These are phyloP conservation scores for Pedetes capensis DNA, from an alignment of 2,113 vertebrate species.

Conservation along the genomic window DNA sequence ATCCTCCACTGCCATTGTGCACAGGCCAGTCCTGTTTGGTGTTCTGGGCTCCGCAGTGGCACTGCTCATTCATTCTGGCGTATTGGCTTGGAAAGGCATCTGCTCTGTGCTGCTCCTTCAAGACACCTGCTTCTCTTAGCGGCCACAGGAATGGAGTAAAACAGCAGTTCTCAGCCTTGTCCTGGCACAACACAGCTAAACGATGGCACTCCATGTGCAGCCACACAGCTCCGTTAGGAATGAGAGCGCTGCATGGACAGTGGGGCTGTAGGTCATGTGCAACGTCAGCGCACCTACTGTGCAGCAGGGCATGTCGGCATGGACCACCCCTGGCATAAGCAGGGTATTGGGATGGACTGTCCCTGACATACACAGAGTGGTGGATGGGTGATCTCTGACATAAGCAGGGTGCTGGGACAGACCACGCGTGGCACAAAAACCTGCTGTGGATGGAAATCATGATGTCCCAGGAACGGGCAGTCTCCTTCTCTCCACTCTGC, in stretches of 20 bases:
- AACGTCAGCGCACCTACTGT: neutral
- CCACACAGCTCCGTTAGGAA: too few relatives aligned
- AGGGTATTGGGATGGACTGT: neutral
- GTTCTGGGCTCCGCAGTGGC: neutral
- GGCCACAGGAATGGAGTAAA: neutral
- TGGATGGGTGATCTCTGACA: too few relatives aligned
- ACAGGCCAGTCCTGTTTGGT: too few relatives aligned
- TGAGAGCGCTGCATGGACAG: neutral
- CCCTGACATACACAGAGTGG: too few relatives aligned
- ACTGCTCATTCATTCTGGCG: neutral
- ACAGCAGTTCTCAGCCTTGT: neutral
- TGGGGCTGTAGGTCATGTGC: too few relatives aligned
- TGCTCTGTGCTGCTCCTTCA: neutral
- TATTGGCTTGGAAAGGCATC: neutral
- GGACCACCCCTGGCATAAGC: too few relatives aligned
- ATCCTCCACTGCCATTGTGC: too few relatives aligned
- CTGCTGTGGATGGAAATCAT: fast-evolving
- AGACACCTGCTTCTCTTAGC: neutral
- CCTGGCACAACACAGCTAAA: neutral
- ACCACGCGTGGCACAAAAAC: neutral
- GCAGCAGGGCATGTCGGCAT: neutral
- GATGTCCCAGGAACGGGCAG: fast-evolving
- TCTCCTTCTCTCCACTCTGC: neutral
- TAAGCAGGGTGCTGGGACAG: neutral
- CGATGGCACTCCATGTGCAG: fast-evolving